Percentiles rank a stretch among this genome's conserved stretches.
These are phyloP conservation scores for Colaptes auratus DNA, from an alignment of 2,113 vertebrate species.

Conservation along the genomic window DNA sequence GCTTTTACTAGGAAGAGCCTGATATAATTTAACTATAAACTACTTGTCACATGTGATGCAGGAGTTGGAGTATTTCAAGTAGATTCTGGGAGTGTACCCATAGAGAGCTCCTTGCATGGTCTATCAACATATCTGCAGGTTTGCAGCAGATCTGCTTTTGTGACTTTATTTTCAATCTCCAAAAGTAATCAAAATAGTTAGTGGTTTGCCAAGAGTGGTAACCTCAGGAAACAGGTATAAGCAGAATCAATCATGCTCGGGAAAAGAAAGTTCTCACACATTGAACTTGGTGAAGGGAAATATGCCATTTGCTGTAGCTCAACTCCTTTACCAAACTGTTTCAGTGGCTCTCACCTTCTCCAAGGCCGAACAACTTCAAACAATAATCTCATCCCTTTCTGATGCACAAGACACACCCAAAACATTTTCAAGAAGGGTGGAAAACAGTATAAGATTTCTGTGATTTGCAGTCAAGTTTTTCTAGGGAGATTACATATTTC, in stretches of 20 bases:
- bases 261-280: slow-evolving; percentile 26
- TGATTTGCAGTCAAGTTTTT: slow-evolving; percentile 56
- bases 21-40: neutral
- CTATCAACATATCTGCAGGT: neutral
- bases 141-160: slow-evolving; percentile 24
- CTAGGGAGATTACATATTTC: slow-evolving; percentile 58
- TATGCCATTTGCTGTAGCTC: neutral
- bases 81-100: neutral
- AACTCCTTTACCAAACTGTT: neutral
- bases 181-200: slow-evolving; percentile 19
- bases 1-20: neutral
- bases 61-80: neutral
- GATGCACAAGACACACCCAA: slow-evolving; percentile 36
- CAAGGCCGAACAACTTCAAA: neutral
- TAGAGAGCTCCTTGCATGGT: neutral
- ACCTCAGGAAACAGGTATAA: slow-evolving; percentile 15
- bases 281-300: slow-evolving; percentile 17
- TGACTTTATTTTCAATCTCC: slow-evolving; percentile 39
- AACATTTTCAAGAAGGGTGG: slow-evolving; percentile 41
- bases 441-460: slow-evolving; percentile 57
- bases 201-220: slow-evolving; percentile 10
- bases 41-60: neutral
- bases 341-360: neutral
- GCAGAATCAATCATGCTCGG: neutral
- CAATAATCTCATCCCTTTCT: neutral